Evolutionary conservation across 2,113 vertebrate species (phyloP).

Genomic region (Thymallus thymallus): DNA sequence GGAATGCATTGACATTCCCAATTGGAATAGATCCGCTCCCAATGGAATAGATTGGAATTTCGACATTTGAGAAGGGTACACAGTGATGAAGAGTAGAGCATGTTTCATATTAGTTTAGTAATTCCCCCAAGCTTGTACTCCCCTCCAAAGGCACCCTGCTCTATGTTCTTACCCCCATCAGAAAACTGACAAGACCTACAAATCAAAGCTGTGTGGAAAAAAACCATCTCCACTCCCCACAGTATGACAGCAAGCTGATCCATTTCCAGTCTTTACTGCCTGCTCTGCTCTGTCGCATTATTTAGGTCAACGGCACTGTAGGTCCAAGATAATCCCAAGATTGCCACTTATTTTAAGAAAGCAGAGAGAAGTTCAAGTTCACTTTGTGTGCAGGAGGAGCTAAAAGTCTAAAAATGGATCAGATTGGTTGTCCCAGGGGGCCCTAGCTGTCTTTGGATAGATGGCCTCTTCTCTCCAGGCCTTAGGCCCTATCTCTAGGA

Average conservation of each 20-base stretch:
- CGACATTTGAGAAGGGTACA: background rate
- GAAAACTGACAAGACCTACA: slow-evolving; percentile 6
- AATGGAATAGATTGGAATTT: too few relatives aligned
- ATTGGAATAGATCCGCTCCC: too few relatives aligned
- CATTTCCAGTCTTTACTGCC: slow-evolving; percentile 36
- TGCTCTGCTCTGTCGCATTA: slow-evolving; percentile 52
- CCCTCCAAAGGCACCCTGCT: background rate
- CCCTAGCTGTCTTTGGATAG: slow-evolving; percentile 35
- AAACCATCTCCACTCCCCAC: too few relatives aligned
- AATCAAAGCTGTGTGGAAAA: too few relatives aligned
- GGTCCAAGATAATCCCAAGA: slow-evolving; percentile 74
- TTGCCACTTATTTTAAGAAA: slow-evolving; percentile 77
- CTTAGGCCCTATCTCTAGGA: slow-evolving; percentile 38
- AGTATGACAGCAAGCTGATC: slow-evolving; percentile 39
- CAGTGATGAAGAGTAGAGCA: background rate
- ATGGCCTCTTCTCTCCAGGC: slow-evolving; percentile 45
- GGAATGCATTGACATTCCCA: too few relatives aligned
- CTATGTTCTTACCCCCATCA: background rate
- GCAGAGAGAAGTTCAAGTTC: slow-evolving; percentile 71
- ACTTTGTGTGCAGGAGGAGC: slow-evolving; percentile 54
- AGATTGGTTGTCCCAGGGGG: slow-evolving; percentile 52
- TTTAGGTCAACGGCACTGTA: slow-evolving; percentile 67
- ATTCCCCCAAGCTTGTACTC: background rate
- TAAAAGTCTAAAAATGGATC: slow-evolving; percentile 69
- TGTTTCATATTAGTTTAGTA: background rate